A percentile compares a stretch with the other conserved stretches of the same genome.
Conservation (phyloP, 2,888 invertebrate species). For the Sinopyrophorus schimmeli region DNA sequence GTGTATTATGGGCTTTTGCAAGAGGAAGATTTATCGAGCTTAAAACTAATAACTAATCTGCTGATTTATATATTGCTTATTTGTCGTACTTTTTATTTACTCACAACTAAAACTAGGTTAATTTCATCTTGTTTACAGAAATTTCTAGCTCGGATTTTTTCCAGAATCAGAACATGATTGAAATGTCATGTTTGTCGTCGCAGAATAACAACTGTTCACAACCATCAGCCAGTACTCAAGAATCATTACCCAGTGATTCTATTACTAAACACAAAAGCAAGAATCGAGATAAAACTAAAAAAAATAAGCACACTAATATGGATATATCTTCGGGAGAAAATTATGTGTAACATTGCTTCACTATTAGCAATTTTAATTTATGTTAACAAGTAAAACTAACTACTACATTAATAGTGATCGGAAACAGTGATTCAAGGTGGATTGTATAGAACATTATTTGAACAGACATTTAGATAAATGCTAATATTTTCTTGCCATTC, state of each 20-base stretch:
- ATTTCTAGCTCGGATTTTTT: conserved; percentile 58
- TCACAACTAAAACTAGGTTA: conserved; percentile 56
- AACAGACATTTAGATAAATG: conserved; percentile 6
- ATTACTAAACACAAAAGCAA: conserved; percentile 28
- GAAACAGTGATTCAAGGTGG: conserved; percentile 11
- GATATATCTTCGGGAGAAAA: conserved; percentile 37
- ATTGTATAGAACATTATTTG: too few species aligned
- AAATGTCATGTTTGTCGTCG: conserved; percentile 67
- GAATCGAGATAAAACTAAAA: conserved; percentile 35
- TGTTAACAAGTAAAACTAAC: conserved; percentile 1
- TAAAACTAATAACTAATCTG: conserved; percentile 50
- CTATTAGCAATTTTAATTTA: conserved; percentile 8
- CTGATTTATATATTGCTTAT: conserved; percentile 38
- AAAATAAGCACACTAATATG: conserved; percentile 32
- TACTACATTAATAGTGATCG: background rate
- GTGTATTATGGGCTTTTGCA: conserved; percentile 8
- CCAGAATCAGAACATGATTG: conserved; percentile 63
- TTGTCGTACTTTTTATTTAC: conserved; percentile 43
- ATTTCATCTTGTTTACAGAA: conserved; percentile 57
- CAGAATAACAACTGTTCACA: conserved; percentile 66
- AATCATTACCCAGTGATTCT: conserved; percentile 23
- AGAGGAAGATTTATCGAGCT: conserved; percentile 17
- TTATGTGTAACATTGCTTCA: conserved; percentile 34
- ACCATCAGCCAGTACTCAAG: conserved; percentile 39
- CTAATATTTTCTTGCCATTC: conserved; percentile 11